Conservation (phyloP, 2,113 vertebrate genomes). For the Crotalus viridis region DNA sequence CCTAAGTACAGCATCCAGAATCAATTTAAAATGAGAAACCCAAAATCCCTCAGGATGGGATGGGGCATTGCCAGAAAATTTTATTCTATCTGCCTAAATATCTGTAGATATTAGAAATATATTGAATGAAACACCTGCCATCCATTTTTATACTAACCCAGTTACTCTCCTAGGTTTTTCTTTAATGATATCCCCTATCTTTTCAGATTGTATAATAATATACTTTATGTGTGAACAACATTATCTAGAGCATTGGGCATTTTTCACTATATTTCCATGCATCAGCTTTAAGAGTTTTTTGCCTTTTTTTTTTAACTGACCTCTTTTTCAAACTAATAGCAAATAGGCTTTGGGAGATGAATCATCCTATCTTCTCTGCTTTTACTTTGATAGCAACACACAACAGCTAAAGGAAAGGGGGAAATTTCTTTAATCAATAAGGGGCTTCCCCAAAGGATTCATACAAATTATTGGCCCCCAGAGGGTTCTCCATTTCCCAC, state of each 20-base stretch:
- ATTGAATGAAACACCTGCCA: not conserved
- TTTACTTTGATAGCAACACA: not conserved
- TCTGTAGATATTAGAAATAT: constrained; percentile 32
- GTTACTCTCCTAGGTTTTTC: not conserved
- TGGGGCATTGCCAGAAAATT: constrained; percentile 5
- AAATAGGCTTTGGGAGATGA: not conserved
- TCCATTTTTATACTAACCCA: not conserved
- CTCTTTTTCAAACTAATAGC: not conserved
- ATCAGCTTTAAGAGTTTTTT: not conserved
- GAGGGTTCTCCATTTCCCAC: not conserved
- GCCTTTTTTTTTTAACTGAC: not conserved
- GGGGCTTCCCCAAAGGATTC: too few relatives aligned
- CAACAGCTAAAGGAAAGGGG: not conserved
- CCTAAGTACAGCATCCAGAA: not conserved
- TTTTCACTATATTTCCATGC: constrained; percentile 13
- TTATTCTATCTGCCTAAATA: constrained; percentile 36
- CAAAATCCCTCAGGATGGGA: not conserved
- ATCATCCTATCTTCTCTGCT: not conserved
- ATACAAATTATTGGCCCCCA: too few relatives aligned
- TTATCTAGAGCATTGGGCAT: not conserved
- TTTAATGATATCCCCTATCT: constrained; percentile 33
- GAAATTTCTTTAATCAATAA: not conserved
- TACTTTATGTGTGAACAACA: constrained; percentile 20
- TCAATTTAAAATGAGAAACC: constrained; percentile 36
- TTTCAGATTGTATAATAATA: constrained; percentile 30